These are phyloP conservation scores for Ormia ochracea DNA, from an alignment of 2,888 invertebrate species.

Conservation along the genomic window DNA sequence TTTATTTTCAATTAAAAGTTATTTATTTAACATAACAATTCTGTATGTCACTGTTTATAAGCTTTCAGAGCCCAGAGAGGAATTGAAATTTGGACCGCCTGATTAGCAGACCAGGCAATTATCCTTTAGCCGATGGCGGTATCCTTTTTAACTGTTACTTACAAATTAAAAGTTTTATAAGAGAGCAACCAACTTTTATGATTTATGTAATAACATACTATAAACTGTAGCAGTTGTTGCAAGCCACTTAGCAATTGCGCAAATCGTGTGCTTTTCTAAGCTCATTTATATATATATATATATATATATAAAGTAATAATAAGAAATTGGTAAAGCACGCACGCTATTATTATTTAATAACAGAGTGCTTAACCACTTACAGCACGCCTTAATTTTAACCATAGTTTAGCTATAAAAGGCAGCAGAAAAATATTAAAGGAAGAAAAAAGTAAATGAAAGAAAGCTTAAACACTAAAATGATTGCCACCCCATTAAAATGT, in stretches of 20 bases:
- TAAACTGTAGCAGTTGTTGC: slow-evolving; percentile 39
- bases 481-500: slow-evolving; percentile 75
- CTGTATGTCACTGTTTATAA: too few species aligned
- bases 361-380: slow-evolving; percentile 74
- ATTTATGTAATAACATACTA: slow-evolving; percentile 8
- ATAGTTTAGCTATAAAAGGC: slow-evolving; percentile 23
- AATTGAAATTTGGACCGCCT: too few species aligned
- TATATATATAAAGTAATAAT: background rate
- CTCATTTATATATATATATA: background rate
- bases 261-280: background rate
- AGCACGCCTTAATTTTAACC: slow-evolving; percentile 54
- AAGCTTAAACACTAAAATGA: slow-evolving; percentile 64
- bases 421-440: slow-evolving; percentile 15
- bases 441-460: slow-evolving; percentile 18
- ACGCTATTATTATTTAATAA: slow-evolving; percentile 76
- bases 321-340: slow-evolving; percentile 62
- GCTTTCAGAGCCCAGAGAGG: too few species aligned
- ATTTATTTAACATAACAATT: too few species aligned
- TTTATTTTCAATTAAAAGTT: too few species aligned
- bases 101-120: background rate
- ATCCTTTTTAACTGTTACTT: too few species aligned
- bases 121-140: too few species aligned
- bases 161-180: slow-evolving; percentile 49
- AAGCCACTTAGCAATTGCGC: background rate
- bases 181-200: background rate